Evolutionary conservation across 2,113 vertebrate genomes (phyloP).

Genomic region (Hyla sarda): DNA sequence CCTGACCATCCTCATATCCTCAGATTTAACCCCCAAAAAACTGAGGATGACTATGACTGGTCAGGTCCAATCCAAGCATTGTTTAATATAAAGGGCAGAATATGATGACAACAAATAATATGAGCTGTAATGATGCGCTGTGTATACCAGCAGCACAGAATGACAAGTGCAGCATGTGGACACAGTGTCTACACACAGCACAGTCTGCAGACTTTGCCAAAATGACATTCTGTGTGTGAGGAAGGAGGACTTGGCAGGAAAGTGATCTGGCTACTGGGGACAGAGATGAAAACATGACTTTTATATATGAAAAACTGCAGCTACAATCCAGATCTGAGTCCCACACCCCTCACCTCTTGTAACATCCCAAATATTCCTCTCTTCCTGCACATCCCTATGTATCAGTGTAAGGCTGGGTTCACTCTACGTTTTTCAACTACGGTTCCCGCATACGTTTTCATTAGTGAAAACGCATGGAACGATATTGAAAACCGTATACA

Average conservation of each 20-base stretch:
- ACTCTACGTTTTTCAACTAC: too few relatives aligned
- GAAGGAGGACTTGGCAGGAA: conserved; percentile 51
- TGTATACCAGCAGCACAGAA: background rate
- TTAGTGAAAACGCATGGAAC: too few relatives aligned
- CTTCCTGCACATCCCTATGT: background rate
- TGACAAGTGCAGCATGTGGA: too few relatives aligned
- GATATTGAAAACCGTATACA: too few relatives aligned
- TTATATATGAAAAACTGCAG: conserved; percentile 31
- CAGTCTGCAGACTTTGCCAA: background rate
- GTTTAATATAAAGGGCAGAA: background rate
- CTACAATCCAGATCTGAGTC: background rate
- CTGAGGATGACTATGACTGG: background rate
- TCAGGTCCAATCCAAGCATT: conserved; percentile 7
- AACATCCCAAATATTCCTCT: background rate
- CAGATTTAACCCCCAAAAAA: conserved; percentile 38
- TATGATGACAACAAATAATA: background rate
- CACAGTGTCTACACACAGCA: background rate
- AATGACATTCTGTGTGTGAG: conserved; percentile 34
- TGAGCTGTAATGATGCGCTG: background rate
- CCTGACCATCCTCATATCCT: conserved; percentile 40
- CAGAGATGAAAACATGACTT: conserved; percentile 40
- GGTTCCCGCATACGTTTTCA: too few relatives aligned
- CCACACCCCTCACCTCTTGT: background rate
- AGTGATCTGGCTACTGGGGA: conserved; percentile 49
- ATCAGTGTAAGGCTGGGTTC: too few relatives aligned